Percentiles rank a stretch among this genome's conserved stretches.
Evolutionary conservation across 2,888 invertebrate species (phyloP).

Genomic region (Leptopilina drosophilae): DNA sequence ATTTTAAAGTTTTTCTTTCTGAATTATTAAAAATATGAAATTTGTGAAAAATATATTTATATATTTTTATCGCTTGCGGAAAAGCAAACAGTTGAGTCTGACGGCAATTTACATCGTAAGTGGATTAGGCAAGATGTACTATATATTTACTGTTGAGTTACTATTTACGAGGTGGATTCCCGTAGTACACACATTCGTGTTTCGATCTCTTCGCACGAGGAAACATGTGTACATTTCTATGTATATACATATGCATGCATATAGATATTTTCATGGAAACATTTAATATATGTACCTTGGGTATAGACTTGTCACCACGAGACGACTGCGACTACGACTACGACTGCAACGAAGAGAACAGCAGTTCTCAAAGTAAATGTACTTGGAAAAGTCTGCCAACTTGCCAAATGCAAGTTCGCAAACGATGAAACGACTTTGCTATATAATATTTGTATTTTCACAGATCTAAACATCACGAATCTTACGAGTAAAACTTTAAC

Average conservation of each 20-base stretch:
- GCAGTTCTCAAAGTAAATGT: conserved; percentile 36
- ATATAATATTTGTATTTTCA: conserved; percentile 29
- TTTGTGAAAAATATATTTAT: not conserved
- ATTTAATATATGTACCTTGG: conserved; percentile 28
- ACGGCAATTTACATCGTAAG: conserved; percentile 36
- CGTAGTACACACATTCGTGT: conserved; percentile 24
- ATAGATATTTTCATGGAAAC: conserved; percentile 3
- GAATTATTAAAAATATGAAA: not conserved
- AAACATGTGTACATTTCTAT: not conserved
- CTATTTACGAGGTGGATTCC: conserved; percentile 13
- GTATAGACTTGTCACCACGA: conserved; percentile 21
- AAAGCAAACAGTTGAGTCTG: conserved; percentile 27
- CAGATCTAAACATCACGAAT: conserved; percentile 22
- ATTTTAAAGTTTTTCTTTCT: too few relatives aligned
- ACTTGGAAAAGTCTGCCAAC: conserved; percentile 40
- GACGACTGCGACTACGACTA: conserved; percentile 29
- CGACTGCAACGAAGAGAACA: conserved; percentile 24
- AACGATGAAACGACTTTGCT: conserved; percentile 17
- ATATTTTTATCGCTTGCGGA: not conserved
- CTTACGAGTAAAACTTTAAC: not conserved
- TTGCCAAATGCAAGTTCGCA: conserved; percentile 10
- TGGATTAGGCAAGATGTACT: conserved; percentile 28
- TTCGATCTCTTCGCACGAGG: conserved; percentile 5
- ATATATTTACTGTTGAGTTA: conserved; percentile 31
- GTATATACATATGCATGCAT: not conserved